A percentile compares a stretch with the other conserved stretches of the same genome.
Evolutionary conservation across 2,797 vertebrate genomes (phyloP).

Genomic region (Phrynocephalus vlangalii): DNA sequence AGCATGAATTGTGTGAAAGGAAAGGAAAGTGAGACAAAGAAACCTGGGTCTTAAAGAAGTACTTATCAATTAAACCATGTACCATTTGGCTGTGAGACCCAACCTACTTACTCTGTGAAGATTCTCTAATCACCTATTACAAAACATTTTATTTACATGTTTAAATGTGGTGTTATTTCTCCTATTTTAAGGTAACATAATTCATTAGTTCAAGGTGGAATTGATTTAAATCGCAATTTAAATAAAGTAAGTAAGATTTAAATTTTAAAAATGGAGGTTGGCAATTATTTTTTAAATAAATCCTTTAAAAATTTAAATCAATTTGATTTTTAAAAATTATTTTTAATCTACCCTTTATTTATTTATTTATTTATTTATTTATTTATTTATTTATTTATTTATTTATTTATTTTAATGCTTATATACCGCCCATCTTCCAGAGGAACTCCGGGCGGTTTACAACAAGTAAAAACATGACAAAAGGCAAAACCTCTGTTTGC

Average conservation of each 20-base stretch:
- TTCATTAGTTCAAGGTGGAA: too few species aligned
- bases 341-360: background rate
- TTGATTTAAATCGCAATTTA: too few species aligned
- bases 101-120: background rate
- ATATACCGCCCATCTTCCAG: too few species aligned
- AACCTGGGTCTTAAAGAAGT: background rate
- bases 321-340: too few species aligned
- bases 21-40: background rate
- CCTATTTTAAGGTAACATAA: fast-evolving
- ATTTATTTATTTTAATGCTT: too few species aligned
- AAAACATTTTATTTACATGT: background rate
- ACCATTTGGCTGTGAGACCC: background rate
- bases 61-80: background rate
- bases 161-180: background rate
- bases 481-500: background rate
- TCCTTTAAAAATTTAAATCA: too few species aligned
- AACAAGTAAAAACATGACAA: too few species aligned
- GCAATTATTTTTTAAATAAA: too few species aligned
- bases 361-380: background rate
- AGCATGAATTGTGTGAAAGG: background rate
- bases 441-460: too few species aligned
- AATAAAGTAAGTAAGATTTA: too few species aligned
- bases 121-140: background rate
- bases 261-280: too few species aligned
- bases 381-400: too few species aligned